Evolutionary conservation across 2,113 vertebrate genomes (phyloP).

Genomic region (Petroica traversi): DNA sequence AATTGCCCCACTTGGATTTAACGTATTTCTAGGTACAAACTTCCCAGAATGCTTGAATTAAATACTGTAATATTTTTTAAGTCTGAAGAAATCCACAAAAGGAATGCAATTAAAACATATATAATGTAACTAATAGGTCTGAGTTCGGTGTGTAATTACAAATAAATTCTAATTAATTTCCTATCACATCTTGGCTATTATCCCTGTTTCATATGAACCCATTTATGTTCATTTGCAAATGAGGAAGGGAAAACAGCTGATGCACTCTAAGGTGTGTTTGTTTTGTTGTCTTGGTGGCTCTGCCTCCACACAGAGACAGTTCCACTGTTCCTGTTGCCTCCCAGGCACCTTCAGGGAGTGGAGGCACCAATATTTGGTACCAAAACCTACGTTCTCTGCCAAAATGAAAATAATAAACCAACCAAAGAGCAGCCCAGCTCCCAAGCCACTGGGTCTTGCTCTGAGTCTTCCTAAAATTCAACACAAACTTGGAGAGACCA

Average conservation of each 20-base stretch:
- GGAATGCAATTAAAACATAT: constrained; percentile 43
- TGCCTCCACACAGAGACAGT: neutral
- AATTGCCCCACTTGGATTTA: neutral
- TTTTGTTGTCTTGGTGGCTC: neutral
- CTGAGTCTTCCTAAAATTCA: neutral
- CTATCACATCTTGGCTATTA: constrained; percentile 40
- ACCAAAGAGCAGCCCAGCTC: neutral
- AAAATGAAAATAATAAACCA: neutral
- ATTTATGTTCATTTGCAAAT: constrained; percentile 26
- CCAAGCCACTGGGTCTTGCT: neutral
- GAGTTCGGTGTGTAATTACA: constrained; percentile 39
- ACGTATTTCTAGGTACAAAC: neutral
- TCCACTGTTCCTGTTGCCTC: rapidly evolving
- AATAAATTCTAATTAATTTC: constrained; percentile 60
- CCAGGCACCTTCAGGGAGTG: neutral
- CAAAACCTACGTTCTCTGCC: neutral
- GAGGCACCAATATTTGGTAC: neutral
- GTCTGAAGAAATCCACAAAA: constrained; percentile 25
- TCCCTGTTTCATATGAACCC: neutral
- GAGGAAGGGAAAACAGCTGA: neutral
- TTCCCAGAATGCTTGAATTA: constrained; percentile 25
- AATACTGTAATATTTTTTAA: constrained; percentile 35
- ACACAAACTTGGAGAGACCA: neutral
- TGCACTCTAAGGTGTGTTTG: neutral
- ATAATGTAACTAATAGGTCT: constrained; percentile 34